Evolutionary conservation across 2,888 invertebrate genomes (phyloP).

Genomic region (Stenodema calcarata): DNA sequence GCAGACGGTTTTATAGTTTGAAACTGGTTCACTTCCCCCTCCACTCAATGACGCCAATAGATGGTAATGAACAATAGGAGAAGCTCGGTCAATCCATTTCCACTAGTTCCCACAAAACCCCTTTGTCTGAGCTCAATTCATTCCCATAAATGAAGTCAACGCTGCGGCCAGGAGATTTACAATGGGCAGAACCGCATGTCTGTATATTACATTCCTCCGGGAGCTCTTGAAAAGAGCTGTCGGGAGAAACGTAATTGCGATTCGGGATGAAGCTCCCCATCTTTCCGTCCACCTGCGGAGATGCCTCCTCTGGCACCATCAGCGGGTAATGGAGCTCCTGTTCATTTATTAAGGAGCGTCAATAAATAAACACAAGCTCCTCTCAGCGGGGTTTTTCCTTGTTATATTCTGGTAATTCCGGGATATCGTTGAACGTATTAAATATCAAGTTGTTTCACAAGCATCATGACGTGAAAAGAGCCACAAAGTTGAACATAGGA

Average conservation of each 20-base stretch:
- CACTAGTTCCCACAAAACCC: not conserved
- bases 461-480: not conserved
- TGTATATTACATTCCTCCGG: not conserved
- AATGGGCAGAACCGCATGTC: not conserved
- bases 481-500: not conserved
- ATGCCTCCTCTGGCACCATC: not conserved
- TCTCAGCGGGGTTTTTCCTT: not conserved
- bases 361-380: conserved; percentile 8
- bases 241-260: not conserved
- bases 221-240: not conserved
- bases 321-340: not conserved
- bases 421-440: not conserved
- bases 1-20: too few relatives aligned
- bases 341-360: conserved; percentile 8
- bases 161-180: not conserved
- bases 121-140: not conserved
- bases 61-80: too few relatives aligned
- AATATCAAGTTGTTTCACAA: not conserved
- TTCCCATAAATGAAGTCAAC: not conserved
- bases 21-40: too few relatives aligned
- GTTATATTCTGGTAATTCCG: not conserved
- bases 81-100: too few relatives aligned
- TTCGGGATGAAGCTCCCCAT: not conserved
- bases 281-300: not conserved
- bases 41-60: too few relatives aligned